Evolutionary conservation across 2,797 vertebrate genomes (phyloP).

Genomic region (Pseudochaenichthys georgianus): DNA sequence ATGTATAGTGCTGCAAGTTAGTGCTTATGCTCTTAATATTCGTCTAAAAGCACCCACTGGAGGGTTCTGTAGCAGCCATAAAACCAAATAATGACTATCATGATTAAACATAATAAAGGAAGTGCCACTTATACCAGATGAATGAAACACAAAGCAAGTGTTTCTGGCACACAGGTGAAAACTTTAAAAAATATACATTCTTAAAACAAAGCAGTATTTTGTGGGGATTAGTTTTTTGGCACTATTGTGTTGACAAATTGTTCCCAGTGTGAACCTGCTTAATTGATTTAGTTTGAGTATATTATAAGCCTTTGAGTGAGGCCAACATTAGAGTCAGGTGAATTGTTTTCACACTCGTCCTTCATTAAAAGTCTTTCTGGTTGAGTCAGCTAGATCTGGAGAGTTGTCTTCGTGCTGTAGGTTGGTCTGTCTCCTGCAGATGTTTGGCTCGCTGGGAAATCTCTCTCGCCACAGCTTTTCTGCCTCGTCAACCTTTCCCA

Average conservation of each 20-base stretch:
- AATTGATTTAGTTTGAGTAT: background rate
- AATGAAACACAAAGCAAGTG: background rate
- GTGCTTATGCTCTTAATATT: too few relatives aligned
- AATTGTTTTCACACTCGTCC: background rate
- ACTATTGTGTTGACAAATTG: too few relatives aligned
- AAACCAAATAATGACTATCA: background rate
- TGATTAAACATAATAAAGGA: background rate
- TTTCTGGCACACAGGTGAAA: background rate
- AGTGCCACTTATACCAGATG: background rate
- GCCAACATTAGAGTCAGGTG: background rate
- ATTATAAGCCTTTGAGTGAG: background rate
- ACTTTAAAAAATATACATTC: too few relatives aligned
- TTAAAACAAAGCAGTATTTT: background rate
- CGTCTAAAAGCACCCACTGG: background rate
- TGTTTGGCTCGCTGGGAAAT: conserved; percentile 49
- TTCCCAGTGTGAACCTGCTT: background rate
- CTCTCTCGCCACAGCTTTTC: conserved; percentile 42
- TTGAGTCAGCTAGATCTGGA: background rate
- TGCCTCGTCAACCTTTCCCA: conserved; percentile 51
- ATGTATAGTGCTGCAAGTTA: background rate
- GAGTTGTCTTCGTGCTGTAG: conserved; percentile 18
- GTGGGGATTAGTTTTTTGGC: background rate
- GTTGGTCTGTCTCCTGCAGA: conserved; percentile 54
- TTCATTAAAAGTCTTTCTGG: background rate
- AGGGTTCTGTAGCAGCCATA: background rate